These are phyloP conservation scores for Lepas anatifera DNA, from an alignment of 2,888 invertebrate species.

Conservation along the genomic window DNA sequence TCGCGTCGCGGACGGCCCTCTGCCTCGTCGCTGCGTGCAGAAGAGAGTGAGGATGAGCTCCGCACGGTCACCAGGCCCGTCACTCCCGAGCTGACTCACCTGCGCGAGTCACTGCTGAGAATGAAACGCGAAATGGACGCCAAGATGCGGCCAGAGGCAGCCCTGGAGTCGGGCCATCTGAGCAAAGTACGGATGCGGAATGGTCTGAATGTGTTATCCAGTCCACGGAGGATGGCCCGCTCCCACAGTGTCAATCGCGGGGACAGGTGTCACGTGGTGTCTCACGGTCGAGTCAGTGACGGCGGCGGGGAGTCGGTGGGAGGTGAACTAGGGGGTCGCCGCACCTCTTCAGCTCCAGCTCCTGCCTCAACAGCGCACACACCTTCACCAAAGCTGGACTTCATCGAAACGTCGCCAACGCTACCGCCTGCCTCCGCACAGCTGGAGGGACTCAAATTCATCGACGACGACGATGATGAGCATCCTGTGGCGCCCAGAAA, in stretches of 20 bases:
- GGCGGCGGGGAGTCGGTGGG: not conserved
- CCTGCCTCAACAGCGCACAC: no score
- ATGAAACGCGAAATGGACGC: constrained; percentile 4
- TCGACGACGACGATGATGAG: constrained; percentile 14
- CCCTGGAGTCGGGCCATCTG: no score
- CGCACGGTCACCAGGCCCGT: not conserved
- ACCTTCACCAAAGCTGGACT: not conserved
- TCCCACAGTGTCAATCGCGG: constrained; percentile 1
- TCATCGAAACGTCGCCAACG: constrained; percentile 13
- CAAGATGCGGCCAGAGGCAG: constrained; percentile 2
- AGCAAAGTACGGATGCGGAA: not conserved
- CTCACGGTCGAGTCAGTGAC: not conserved
- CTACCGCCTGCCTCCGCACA: constrained; percentile 26
- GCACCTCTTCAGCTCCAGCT: not conserved
- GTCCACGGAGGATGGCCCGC: not conserved
- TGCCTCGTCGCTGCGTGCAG: not conserved
- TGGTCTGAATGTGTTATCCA: not conserved
- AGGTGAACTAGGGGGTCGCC: not conserved
- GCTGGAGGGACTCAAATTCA: constrained; percentile 19
- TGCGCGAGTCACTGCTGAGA: not conserved
- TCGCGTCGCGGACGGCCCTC: not conserved
- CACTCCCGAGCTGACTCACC: not conserved
- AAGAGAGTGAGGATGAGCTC: not conserved
- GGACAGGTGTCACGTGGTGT: not conserved
- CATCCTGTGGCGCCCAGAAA: constrained; percentile 12